Percentiles rank a stretch among this genome's conserved stretches.
phyloP scores from a whole-genome alignment of 2,888 invertebrate species.

The Trachelus iudaicus region DNA sequence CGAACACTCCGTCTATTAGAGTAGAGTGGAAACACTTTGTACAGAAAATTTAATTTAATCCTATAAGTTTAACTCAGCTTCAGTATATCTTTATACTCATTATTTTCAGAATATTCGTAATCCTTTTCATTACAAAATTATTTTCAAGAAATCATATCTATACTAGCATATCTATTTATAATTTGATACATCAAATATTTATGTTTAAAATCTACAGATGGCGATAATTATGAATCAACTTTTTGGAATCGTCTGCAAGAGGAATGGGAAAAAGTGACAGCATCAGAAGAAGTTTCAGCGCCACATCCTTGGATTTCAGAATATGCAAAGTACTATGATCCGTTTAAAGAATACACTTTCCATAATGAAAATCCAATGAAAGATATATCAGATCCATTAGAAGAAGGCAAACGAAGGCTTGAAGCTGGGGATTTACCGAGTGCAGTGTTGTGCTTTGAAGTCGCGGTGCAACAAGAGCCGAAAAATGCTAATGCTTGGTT shows the following conservation, averaged over 20 bases:
- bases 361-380: constrained; percentile 88
- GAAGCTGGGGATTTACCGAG: constrained; percentile 92
- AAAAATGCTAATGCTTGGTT: constrained; percentile 88
- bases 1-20: no score
- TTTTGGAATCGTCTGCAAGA: constrained; percentile 77
- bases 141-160: background rate
- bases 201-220: constrained; percentile 41
- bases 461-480: constrained; percentile 87
- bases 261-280: constrained; percentile 83
- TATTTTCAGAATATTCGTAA: background rate
- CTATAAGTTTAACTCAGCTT: no score
- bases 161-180: background rate
- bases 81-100: no score
- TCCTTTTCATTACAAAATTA: background rate
- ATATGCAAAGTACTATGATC: constrained; percentile 72
- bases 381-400: constrained; percentile 81
- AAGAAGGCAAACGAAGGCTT: constrained; percentile 86
- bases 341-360: constrained; percentile 81
- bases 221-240: constrained; percentile 72
- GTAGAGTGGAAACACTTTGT: no score
- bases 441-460: constrained; percentile 96
- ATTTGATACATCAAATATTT: background rate
- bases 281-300: constrained; percentile 66
- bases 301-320: constrained; percentile 81
- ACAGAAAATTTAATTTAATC: no score